Conservation (phyloP, 2,888 invertebrate species). For the Tenthredo distinguenda region DNA sequence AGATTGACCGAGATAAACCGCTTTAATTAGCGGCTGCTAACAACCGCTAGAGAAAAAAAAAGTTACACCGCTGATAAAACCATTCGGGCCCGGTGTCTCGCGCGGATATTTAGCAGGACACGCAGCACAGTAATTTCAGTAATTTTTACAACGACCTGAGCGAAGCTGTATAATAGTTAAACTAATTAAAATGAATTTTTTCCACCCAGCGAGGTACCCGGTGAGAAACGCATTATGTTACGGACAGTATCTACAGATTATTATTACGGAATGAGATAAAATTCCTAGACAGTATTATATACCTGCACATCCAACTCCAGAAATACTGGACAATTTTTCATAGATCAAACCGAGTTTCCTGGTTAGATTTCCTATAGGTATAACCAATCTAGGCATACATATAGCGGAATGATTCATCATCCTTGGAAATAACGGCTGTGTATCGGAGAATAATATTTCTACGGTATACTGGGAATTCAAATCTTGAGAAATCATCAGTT, state of each 20-base stretch:
- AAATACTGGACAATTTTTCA: slow-evolving; percentile 2
- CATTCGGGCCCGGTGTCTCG: not conserved
- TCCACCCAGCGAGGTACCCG: not conserved
- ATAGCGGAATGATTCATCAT: slow-evolving; percentile 5
- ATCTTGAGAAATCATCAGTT: slow-evolving; percentile 14
- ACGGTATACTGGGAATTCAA: not conserved
- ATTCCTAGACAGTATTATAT: not conserved
- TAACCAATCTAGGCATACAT: slow-evolving; percentile 10
- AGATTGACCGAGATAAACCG: slow-evolving; percentile 45
- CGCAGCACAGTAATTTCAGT: not conserved
- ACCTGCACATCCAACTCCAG: not conserved
- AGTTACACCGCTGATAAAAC: not conserved
- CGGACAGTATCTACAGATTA: not conserved
- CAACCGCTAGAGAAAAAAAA: not conserved
- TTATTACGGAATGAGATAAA: slow-evolving; percentile 9
- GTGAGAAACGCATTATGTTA: not conserved
- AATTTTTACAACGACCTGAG: not conserved
- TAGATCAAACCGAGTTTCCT: not conserved
- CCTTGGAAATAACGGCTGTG: not conserved
- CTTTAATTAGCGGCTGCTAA: slow-evolving; percentile 37
- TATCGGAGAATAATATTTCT: not conserved
- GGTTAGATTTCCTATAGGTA: not conserved
- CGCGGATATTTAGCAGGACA: not conserved
- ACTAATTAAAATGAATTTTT: slow-evolving; percentile 12
- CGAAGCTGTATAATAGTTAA: not conserved